A percentile compares a stretch with the other conserved stretches of the same genome.
Conservation (phyloP, 2,113 vertebrate species). For the Thinocorus orbignyianus region DNA sequence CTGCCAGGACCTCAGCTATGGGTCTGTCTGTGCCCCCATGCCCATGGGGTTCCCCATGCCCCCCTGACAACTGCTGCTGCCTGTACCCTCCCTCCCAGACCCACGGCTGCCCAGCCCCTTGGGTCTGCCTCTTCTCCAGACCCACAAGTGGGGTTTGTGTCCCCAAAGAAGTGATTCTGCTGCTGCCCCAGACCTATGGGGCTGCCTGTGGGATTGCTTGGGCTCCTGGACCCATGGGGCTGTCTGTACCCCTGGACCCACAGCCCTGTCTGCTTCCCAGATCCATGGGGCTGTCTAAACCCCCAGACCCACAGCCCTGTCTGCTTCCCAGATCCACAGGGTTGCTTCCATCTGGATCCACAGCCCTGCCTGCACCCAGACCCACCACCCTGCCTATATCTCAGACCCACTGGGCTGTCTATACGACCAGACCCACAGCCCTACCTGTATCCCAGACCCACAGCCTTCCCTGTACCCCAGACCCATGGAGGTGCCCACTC, state of each 20-base stretch:
- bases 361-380: too few species aligned
- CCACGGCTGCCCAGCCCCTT: not conserved
- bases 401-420: not conserved
- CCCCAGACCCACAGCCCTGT: too few species aligned
- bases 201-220: not conserved
- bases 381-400: not conserved
- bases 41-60: not conserved
- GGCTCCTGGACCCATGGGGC: too few species aligned
- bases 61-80: not conserved
- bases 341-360: too few species aligned
- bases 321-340: too few species aligned
- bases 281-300: not conserved
- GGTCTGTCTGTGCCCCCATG: not conserved
- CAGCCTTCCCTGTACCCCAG: not conserved
- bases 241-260: not conserved
- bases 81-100: rapidly evolving
- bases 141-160: not conserved
- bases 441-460: not conserved
- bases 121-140: not conserved
- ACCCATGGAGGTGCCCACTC: not conserved
- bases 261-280: not conserved
- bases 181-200: too few species aligned
- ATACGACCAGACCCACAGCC: too few species aligned
- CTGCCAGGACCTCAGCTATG: not conserved
- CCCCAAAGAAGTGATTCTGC: not conserved